Conservation (phyloP, 2,113 vertebrate species). For the Crypturellus undulatus region DNA sequence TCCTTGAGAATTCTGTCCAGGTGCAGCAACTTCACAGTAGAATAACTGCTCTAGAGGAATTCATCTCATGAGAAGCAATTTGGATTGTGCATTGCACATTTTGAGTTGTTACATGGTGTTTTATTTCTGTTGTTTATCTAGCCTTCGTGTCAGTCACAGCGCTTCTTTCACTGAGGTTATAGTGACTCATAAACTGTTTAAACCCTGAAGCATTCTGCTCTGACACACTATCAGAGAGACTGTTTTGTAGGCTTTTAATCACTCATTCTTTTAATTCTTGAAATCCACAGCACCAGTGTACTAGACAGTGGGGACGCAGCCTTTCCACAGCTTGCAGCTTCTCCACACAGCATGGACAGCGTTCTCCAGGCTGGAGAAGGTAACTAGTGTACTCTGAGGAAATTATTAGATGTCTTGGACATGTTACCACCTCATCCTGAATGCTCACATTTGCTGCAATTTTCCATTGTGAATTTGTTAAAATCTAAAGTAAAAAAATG, state of each 20-base stretch:
- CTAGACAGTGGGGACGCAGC: constrained; percentile 86
- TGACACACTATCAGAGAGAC: not conserved
- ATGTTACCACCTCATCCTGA: not conserved
- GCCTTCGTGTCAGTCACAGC: not conserved
- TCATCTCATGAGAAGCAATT: not conserved
- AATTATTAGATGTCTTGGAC: fast-evolving
- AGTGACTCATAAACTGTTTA: not conserved
- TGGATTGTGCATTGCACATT: not conserved
- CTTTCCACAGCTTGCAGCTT: constrained; percentile 89
- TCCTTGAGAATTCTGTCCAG: not conserved
- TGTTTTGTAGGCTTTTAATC: not conserved
- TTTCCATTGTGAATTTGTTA: not conserved
- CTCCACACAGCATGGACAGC: constrained; percentile 96
- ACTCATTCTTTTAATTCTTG: not conserved
- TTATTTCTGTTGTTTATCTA: not conserved
- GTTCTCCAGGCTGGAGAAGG: constrained; percentile 90
- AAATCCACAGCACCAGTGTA: constrained; percentile 79
- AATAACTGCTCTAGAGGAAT: not conserved
- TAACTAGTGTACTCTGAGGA: constrained; percentile 37
- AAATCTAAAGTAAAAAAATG: not conserved
- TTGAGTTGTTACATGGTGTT: not conserved
- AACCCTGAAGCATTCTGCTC: not conserved
- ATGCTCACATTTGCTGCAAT: not conserved
- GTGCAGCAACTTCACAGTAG: not conserved
- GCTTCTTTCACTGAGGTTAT: not conserved